phyloP scores from a whole-genome alignment of 2,888 invertebrate species.

The Heliconius aoede region DNA sequence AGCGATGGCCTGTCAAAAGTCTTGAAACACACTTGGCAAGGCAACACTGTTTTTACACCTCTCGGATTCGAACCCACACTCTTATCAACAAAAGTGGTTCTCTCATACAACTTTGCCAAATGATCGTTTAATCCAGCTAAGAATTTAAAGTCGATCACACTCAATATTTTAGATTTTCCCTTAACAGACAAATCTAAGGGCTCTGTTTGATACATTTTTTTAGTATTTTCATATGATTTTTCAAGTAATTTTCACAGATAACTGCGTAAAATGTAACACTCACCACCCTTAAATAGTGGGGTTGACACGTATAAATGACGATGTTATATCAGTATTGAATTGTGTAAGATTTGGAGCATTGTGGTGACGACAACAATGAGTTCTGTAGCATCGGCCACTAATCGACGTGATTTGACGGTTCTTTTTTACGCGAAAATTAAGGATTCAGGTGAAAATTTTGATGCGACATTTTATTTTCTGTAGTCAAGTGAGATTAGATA shows the following conservation, averaged over 20 bases:
- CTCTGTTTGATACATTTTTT: slow-evolving; percentile 71
- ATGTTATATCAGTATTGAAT: slow-evolving; percentile 69
- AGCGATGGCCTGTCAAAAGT: slow-evolving; percentile 87
- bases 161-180: slow-evolving; percentile 58
- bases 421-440: slow-evolving; percentile 57
- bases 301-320: slow-evolving; percentile 69
- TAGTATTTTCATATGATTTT: slow-evolving; percentile 52
- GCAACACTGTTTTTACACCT: slow-evolving; percentile 68
- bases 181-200: slow-evolving; percentile 74
- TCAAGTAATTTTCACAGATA: slow-evolving; percentile 63
- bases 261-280: slow-evolving; percentile 65
- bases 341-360: slow-evolving; percentile 72
- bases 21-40: slow-evolving; percentile 86
- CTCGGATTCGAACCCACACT: slow-evolving; percentile 54
- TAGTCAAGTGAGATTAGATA: no score
- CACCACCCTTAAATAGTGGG: slow-evolving; percentile 71
- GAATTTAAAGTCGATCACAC: slow-evolving; percentile 72
- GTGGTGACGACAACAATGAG: slow-evolving; percentile 72
- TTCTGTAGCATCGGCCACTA: slow-evolving; percentile 77
- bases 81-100: slow-evolving; percentile 55
- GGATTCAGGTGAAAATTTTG: slow-evolving; percentile 44
- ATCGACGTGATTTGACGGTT: slow-evolving; percentile 79
- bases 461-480: slow-evolving; percentile 5
- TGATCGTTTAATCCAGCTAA: slow-evolving; percentile 73
- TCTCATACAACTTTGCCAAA: slow-evolving; percentile 71